These are phyloP conservation scores for Gracilinanus agilis DNA, from an alignment of 2,113 vertebrate species.

Conservation along the genomic window DNA sequence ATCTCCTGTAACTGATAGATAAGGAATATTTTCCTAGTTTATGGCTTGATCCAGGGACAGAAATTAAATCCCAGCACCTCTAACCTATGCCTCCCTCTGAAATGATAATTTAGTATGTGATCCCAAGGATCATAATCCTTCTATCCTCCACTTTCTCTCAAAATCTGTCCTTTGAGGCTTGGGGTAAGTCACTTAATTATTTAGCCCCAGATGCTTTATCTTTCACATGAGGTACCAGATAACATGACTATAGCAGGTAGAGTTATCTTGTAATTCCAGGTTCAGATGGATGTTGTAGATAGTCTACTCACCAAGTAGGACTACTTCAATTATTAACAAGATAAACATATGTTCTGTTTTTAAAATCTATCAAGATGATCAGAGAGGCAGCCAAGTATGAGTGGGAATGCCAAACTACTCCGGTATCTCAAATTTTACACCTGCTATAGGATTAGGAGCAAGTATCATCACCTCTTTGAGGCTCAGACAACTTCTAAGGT, in stretches of 20 bases:
- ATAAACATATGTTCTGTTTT: not conserved
- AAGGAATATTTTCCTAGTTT: not conserved
- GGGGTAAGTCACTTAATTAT: not conserved
- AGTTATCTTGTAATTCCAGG: not conserved
- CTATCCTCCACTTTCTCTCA: too few species aligned
- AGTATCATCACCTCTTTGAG: not conserved
- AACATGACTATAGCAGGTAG: not conserved
- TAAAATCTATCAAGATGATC: not conserved
- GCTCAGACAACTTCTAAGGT: not conserved
- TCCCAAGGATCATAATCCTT: too few species aligned
- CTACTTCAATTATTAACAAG: not conserved
- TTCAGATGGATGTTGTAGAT: not conserved
- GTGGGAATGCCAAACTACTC: too few species aligned
- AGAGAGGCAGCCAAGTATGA: not conserved
- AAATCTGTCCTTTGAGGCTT: not conserved
- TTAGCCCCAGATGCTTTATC: not conserved
- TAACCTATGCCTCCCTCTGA: not conserved
- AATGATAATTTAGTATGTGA: not conserved
- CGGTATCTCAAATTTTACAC: not conserved
- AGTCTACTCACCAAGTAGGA: not conserved
- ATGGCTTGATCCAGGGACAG: not conserved
- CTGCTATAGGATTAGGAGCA: not conserved
- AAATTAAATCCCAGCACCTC: not conserved
- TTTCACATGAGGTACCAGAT: not conserved
- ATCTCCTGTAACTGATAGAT: not conserved